Evolutionary conservation across 2,888 invertebrate species (phyloP), one percentile per base, ranked within the genome.

Genomic region (Ditula angustiorana): DNA sequence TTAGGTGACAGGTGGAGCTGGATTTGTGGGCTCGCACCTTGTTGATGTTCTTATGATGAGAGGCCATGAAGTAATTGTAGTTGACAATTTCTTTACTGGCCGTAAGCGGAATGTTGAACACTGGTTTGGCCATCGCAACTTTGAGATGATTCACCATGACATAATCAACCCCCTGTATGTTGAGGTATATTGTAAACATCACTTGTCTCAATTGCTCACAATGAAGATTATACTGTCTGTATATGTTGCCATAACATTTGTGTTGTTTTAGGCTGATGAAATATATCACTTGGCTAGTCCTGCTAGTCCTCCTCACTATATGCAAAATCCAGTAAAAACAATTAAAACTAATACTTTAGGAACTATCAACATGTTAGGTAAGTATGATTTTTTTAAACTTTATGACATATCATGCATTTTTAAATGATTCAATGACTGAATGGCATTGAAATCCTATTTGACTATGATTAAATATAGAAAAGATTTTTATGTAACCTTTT

Each of bases 291-390:
- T 99, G 80, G 99, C 99, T 16, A 99, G 99, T 82, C 99, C 99
- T 8, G 99, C 99, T 1, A 99, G 99, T 74, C 99, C 99, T 21
- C 99, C 99, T 0, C 99, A 99, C 92, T 99, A 99, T 83, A 99
- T 99, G 99, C 96, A 97, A 82, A 99, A 99, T 93, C 99, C 99
- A 28, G 99, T 99, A 2, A 99, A 99, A 91, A 99, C 99, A 13
- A 98, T 99, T 72, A 99, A 99, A 89, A 99, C 99, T 0, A 99
- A 99, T 87, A 99, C 99, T 0, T 94, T 99, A 82, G 99, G 97
- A 58, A 98, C 98, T 26, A 98, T 98, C 67, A 98, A 98, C 89
- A 96, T 98, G 93, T 92, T 98, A 77, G 98, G 98, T 96, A 85
- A 74, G 87, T 78, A 44, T 52, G 0, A 5, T 28, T n/a, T 7